These are phyloP conservation scores for Galerucella calmariensis DNA, from an alignment of 2,888 invertebrate species.

Conservation along the genomic window DNA sequence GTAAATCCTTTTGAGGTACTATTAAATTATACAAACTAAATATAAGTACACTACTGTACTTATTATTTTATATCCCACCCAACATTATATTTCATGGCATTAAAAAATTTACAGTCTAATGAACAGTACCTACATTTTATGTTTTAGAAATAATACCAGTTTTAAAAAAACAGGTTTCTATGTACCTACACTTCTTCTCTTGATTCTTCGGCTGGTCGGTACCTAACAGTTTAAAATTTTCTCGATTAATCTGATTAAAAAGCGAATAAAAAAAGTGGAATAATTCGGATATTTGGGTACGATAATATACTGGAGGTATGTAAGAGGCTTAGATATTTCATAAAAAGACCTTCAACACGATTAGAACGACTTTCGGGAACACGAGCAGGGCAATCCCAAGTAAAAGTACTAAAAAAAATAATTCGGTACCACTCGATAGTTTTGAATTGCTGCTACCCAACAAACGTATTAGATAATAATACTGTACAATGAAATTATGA, in stretches of 20 bases:
- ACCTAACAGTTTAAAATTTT: constrained; percentile 45
- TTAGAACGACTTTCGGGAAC: not conserved
- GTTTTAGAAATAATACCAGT: constrained; percentile 50
- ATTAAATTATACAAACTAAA: too few species aligned
- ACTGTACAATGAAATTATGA: not conserved
- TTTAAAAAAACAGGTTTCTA: constrained; percentile 46
- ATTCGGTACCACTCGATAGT: too few species aligned
- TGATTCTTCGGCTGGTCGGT: constrained; percentile 32
- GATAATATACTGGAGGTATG: constrained; percentile 31
- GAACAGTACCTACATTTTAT: constrained; percentile 44
- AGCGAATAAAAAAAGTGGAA: constrained; percentile 43
- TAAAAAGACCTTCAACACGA: constrained; percentile 6
- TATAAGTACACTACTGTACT: constrained; percentile 21
- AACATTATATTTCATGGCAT: constrained; percentile 45
- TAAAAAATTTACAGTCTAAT: constrained; percentile 50
- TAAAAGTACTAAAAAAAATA: too few species aligned
- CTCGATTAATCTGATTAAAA: constrained; percentile 51
- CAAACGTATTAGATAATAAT: not conserved
- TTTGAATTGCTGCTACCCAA: not conserved
- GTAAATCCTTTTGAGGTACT: too few species aligned
- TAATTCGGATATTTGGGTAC: constrained; percentile 48
- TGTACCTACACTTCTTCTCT: too few species aligned
- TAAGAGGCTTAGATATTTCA: constrained; percentile 9
- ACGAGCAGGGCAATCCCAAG: not conserved
- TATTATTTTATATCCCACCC: constrained; percentile 30